phyloP scores from a whole-genome alignment of 2,113 vertebrate species.

The Rynchops niger region DNA sequence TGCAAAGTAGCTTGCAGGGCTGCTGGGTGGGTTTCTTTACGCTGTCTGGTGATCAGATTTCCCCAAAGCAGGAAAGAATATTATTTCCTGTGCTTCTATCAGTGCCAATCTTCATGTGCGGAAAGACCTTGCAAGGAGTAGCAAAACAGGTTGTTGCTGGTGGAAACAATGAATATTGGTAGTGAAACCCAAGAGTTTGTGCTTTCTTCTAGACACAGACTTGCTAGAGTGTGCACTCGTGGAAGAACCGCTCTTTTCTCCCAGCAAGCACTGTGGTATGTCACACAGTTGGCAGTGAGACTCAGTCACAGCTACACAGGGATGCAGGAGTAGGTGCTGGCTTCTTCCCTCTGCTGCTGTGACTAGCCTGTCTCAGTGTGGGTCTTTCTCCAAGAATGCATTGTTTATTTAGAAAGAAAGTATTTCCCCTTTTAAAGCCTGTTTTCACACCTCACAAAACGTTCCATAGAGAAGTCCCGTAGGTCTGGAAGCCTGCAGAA shows the following conservation, averaged over 20 bases:
- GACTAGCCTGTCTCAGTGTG: background rate
- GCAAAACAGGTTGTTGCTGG: background rate
- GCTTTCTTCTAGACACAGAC: background rate
- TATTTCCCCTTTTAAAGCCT: background rate
- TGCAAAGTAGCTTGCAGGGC: background rate
- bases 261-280: rapidly evolving
- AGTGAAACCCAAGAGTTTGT: background rate
- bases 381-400: background rate
- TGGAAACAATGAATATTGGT: background rate
- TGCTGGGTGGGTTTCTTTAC: background rate
- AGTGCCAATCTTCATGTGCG: rapidly evolving
- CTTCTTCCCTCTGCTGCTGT: background rate
- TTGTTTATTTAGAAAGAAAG: background rate
- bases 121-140: background rate
- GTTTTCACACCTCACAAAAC: background rate
- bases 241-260: background rate
- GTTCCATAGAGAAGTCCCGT: background rate
- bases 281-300: background rate
- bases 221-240: background rate
- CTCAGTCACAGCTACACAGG: background rate
- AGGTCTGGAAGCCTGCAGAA: background rate
- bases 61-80: background rate
- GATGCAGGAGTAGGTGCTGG: background rate
- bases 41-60: background rate
- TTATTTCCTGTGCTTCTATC: background rate